Evolutionary conservation across 1,140 invertebrate species (phyloP).

Genomic region (Rhagoletis zephyria): DNA sequence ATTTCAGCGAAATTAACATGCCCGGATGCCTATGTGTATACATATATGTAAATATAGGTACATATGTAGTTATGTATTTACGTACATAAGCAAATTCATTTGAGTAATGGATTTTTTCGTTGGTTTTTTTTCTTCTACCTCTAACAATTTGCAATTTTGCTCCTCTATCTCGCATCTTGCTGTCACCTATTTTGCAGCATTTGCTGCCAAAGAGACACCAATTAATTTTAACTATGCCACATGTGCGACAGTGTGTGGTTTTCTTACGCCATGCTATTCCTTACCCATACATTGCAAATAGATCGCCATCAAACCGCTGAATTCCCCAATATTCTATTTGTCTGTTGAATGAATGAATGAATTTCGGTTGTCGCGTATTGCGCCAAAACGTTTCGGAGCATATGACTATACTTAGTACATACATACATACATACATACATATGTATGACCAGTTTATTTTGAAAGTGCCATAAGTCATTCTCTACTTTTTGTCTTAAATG

Average conservation of each 20-base stretch:
- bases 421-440: no score
- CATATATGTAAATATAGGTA: neutral
- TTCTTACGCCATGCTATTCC: neutral
- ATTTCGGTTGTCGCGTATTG: neutral
- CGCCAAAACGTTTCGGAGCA: neutral
- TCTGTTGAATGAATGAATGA: constrained; percentile 39
- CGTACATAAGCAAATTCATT: neutral
- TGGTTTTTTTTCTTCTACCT: neutral
- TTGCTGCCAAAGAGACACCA: constrained; percentile 40
- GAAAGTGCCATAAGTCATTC: no score
- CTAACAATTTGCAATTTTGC: neutral
- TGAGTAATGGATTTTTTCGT: constrained; percentile 8
- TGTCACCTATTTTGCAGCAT: constrained; percentile 41
- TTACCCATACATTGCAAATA: neutral
- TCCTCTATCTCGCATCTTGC: neutral
- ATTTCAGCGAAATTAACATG: neutral
- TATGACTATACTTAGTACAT: neutral
- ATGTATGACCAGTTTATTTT: no score
- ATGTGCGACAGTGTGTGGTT: neutral
- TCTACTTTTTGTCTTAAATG: no score
- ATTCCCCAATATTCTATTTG: constrained; percentile 24
- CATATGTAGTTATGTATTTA: neutral
- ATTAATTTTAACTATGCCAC: constrained; percentile 48
- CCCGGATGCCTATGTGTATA: neutral
- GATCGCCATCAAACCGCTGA: neutral